These are phyloP conservation scores for Ennomos fuscantarius DNA, from an alignment of 2,888 invertebrate genomes.

Conservation along the genomic window DNA sequence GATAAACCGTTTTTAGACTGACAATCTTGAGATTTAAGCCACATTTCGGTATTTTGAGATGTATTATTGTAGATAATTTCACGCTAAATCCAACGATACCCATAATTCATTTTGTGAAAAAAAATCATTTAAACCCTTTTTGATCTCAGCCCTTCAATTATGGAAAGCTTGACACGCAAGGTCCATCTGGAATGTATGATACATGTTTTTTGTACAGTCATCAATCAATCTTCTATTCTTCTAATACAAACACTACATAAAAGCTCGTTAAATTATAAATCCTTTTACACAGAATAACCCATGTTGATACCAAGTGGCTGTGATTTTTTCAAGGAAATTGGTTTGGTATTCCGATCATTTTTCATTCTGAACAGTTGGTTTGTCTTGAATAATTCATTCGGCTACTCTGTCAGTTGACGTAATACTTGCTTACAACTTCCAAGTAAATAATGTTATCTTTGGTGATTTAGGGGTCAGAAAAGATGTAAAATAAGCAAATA, in stretches of 20 bases:
- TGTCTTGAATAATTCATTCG: constrained; percentile 61
- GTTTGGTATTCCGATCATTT: constrained; percentile 56
- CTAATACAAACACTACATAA: constrained; percentile 14
- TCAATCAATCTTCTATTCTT: constrained; percentile 26
- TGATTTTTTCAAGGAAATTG: constrained; percentile 48
- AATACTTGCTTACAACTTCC: constrained; percentile 45
- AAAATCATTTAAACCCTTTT: too few relatives aligned
- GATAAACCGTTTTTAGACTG: too few relatives aligned
- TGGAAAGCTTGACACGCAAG: too few relatives aligned
- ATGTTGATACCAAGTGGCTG: constrained; percentile 26
- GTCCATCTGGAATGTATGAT: too few relatives aligned
- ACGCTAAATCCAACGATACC: too few relatives aligned
- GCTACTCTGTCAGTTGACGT: constrained; percentile 48
- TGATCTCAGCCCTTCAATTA: too few relatives aligned
- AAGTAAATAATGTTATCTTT: constrained; percentile 35
- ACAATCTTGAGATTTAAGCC: too few relatives aligned
- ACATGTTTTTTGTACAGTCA: constrained; percentile 7
- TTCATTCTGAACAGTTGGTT: constrained; percentile 49
- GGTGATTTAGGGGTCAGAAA: constrained; percentile 39
- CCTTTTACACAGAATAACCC: constrained; percentile 2
- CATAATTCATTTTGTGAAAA: too few relatives aligned
- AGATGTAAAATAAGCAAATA: constrained; percentile 8
- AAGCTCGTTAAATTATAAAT: constrained; percentile 9
- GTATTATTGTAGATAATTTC: too few relatives aligned
- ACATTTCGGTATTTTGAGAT: too few relatives aligned